phyloP scores from a whole-genome alignment of 2,888 invertebrate species.

The Heteromurus nitidus region DNA sequence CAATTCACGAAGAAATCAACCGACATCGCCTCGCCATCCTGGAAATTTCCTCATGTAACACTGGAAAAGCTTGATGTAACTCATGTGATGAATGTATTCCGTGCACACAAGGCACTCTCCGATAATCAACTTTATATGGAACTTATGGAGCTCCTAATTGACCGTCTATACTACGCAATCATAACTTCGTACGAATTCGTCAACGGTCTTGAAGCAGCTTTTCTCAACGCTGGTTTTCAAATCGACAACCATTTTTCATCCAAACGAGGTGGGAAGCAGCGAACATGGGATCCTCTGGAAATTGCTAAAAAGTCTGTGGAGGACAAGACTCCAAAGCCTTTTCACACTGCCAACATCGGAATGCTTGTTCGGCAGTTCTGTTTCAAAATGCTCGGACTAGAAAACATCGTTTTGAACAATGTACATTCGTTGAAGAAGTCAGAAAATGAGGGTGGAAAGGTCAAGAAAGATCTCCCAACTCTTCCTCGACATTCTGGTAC shows the following conservation, averaged over 20 bases:
- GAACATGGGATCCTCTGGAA: slow-evolving; percentile 50
- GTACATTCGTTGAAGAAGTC: slow-evolving; percentile 17
- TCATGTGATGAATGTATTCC: slow-evolving; percentile 44
- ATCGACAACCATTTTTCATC: not conserved
- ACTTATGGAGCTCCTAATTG: slow-evolving; percentile 60
- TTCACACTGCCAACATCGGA: slow-evolving; percentile 56
- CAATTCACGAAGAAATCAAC: slow-evolving; percentile 48
- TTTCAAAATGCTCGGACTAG: slow-evolving; percentile 46
- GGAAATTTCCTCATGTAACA: slow-evolving; percentile 66
- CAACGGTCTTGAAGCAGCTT: slow-evolving; percentile 43
- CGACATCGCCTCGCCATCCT: slow-evolving; percentile 52
- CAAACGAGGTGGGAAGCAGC: not conserved
- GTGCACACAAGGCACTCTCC: slow-evolving; percentile 31
- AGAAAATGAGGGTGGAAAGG: not conserved
- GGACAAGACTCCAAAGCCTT: slow-evolving; percentile 45
- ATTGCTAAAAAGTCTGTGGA: slow-evolving; percentile 47
- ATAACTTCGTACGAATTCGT: slow-evolving; percentile 46
- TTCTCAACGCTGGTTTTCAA: slow-evolving; percentile 27
- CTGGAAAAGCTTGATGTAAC: slow-evolving; percentile 57
- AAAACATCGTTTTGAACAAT: slow-evolving; percentile 54
- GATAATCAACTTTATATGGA: slow-evolving; percentile 56
- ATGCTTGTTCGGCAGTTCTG: slow-evolving; percentile 52
- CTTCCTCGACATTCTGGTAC: slow-evolving; percentile 24
- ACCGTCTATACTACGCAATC: slow-evolving; percentile 64
- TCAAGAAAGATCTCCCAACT: too few relatives aligned